Base-by-base conservation (phyloP, 2,888 invertebrate genomes). In the Protophormia terraenovae region DNA sequence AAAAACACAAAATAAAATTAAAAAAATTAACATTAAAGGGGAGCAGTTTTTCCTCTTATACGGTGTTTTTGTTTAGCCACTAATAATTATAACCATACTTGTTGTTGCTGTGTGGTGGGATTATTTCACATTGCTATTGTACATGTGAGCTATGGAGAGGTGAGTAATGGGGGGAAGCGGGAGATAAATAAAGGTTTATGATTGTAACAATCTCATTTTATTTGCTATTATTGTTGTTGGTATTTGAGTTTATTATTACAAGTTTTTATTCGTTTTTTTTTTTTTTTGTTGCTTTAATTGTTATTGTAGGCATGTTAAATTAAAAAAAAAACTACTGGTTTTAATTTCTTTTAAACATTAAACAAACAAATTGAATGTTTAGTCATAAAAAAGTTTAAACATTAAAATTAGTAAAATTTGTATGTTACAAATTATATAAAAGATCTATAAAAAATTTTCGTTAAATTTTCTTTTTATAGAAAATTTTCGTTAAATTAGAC, bases 51-150 rank as follows among this genome's bases (percentile, higher is more conserved):
- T 10, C 32, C 19, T 12, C 14, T 22, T 24, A 67, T 22, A 27
- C 32, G 72, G 29, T 71, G 27, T 38, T 75, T 53, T 76, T 41
- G 41, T 69, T 50, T 38, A 45, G 58, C 45, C 64, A 66, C 14
- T 22, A 53, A 14, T 60, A 78, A 60, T 69, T 69, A 69, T 50
- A 41, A 32, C 27, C 22, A 62, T 38, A 69, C 32, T 69, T 77
- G 47, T 78, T 50, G 35, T 38, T 62, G 50, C 47, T 16, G 22
- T 50, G 6, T 50, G 50, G 41, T 14, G 19, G 35, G 75, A 32
- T 5, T 50, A 19, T 75, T 38, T 38, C 50, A 12, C 12, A n/a
- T n/a, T n/a, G n/a, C n/a, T n/a, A n/a, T n/a, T n/a, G 16, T 38
- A 35, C 10, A 50, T 19, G 16, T n/a, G n/a, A n/a, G n/a, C 2